phyloP scores from a whole-genome alignment of 2,888 invertebrate genomes.

The Sesamia inferens region DNA sequence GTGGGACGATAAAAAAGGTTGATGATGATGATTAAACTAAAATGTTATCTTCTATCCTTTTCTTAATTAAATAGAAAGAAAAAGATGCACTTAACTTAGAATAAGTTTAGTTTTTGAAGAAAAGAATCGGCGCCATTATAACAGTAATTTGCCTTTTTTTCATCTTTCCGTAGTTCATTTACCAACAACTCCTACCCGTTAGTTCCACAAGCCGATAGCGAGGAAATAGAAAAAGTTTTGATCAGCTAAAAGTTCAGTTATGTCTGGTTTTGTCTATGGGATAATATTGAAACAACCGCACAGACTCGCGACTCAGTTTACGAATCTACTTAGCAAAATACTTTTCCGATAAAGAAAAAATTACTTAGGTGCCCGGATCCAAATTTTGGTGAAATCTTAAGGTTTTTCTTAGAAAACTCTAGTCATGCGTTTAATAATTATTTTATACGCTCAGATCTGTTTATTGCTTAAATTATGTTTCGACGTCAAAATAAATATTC shows the following conservation, averaged over 20 bases:
- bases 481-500: background rate
- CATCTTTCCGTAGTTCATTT: constrained; percentile 15
- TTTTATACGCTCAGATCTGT: constrained; percentile 27
- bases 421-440: constrained; percentile 40
- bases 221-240: constrained; percentile 56
- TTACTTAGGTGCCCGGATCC: constrained; percentile 16
- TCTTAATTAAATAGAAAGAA: too few species aligned
- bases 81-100: too few species aligned
- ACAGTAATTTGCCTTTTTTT: background rate
- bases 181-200: background rate
- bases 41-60: too few species aligned
- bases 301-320: constrained; percentile 1
- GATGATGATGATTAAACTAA: too few species aligned
- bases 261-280: constrained; percentile 35
- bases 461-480: constrained; percentile 12
- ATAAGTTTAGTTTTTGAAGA: too few species aligned
- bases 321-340: constrained; percentile 40
- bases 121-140: background rate
- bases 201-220: constrained; percentile 9
- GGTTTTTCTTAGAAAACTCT: constrained; percentile 36
- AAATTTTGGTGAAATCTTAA: constrained; percentile 27
- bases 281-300: constrained; percentile 43
- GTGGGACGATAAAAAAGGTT: too few species aligned
- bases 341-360: constrained; percentile 53
- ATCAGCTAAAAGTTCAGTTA: constrained; percentile 43